A percentile compares a stretch with the other conserved stretches of the same genome.
Conservation (phyloP, 2,888 invertebrate genomes). For the Endotricha flammealis region DNA sequence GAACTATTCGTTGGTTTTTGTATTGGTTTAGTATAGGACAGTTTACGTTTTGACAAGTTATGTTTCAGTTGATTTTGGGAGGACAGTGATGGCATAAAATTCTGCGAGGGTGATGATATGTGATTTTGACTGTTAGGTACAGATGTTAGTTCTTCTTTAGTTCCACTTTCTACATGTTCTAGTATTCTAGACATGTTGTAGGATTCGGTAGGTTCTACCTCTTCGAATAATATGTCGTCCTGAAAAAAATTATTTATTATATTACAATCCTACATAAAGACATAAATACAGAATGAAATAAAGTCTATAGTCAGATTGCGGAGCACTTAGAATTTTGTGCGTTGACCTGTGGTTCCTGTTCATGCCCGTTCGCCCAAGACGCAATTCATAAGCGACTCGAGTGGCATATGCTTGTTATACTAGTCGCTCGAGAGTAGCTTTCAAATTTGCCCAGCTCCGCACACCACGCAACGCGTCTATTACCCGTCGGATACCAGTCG, state of each 20-base stretch:
- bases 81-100: slow-evolving; percentile 33
- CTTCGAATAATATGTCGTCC: slow-evolving; percentile 66
- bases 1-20: slow-evolving; percentile 75
- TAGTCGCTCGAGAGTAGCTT: no score
- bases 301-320: no score
- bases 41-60: slow-evolving; percentile 54
- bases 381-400: no score
- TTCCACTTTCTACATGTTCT: slow-evolving; percentile 17
- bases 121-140: slow-evolving; percentile 35
- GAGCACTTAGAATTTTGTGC: no score
- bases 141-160: slow-evolving; percentile 24
- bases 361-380: no score
- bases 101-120: slow-evolving; percentile 34
- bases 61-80: slow-evolving; percentile 42
- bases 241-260: slow-evolving; percentile 51
- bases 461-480: no score
- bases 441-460: no score
- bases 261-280: no score
- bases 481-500: no score
- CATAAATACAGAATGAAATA: no score
- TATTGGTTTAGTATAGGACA: slow-evolving; percentile 52
- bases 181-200: slow-evolving; percentile 35
- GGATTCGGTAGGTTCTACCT: slow-evolving; percentile 53
- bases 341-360: no score
- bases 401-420: no score